phyloP scores from a whole-genome alignment of 2,113 vertebrate genomes.

The Albula glossodonta region DNA sequence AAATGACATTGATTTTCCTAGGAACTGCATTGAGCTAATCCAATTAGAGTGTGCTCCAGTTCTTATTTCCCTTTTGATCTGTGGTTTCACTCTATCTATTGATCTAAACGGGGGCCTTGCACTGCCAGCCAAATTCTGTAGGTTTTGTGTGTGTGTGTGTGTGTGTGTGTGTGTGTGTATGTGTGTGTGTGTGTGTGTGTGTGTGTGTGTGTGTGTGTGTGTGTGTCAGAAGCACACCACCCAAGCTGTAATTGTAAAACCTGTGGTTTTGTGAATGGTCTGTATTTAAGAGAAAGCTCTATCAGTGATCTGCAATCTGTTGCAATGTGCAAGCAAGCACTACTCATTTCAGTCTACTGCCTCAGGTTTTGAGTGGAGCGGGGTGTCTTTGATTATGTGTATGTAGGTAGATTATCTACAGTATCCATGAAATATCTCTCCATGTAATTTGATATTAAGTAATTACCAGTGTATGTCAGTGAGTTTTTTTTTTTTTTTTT shows the following conservation, averaged over 20 bases:
- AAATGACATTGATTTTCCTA: slow-evolving; percentile 69
- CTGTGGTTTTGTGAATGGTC: slow-evolving; percentile 7
- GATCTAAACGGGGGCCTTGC: slow-evolving; percentile 56
- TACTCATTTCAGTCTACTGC: background rate
- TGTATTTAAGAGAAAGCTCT: background rate
- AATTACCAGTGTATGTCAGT: background rate
- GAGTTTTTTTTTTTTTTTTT: background rate
- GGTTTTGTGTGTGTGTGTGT: background rate
- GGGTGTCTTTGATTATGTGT: background rate
- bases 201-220: slow-evolving; percentile 18
- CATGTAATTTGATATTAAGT: background rate
- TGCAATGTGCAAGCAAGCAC: background rate
- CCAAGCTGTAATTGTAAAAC: slow-evolving; percentile 28
- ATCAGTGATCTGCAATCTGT: background rate
- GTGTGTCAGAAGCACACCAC: slow-evolving; percentile 35
- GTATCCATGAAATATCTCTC: background rate
- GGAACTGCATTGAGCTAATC: slow-evolving; percentile 71
- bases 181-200: background rate
- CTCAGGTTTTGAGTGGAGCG: background rate
- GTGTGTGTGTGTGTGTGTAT: background rate
- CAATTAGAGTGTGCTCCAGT: slow-evolving; percentile 60
- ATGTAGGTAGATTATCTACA: background rate
- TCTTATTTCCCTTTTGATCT: slow-evolving; percentile 67
- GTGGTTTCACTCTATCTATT: slow-evolving; percentile 62
- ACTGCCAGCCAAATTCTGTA: background rate